phyloP scores from a whole-genome alignment of 2,113 vertebrate species.

The Bettongia penicillata region DNA sequence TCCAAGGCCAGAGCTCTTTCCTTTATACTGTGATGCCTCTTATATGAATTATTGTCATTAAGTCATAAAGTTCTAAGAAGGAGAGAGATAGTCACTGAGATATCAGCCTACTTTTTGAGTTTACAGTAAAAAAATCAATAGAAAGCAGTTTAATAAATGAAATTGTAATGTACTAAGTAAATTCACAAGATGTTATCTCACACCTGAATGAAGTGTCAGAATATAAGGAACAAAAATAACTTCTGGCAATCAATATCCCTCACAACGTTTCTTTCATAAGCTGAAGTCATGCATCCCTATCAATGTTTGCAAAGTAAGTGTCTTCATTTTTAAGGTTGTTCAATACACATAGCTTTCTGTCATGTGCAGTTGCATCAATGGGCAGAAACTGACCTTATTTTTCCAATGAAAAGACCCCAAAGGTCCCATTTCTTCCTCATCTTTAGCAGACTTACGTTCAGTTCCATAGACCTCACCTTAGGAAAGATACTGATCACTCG shows the following conservation, averaged over 20 bases:
- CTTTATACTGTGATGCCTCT: background rate
- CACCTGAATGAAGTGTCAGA: background rate
- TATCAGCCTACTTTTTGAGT: conserved; percentile 4
- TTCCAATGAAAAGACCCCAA: conserved; percentile 23
- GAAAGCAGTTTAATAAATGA: conserved; percentile 20
- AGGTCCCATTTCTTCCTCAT: conserved; percentile 24
- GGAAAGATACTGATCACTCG: background rate
- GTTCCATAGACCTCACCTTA: background rate
- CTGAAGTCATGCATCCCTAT: background rate
- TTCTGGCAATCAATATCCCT: background rate
- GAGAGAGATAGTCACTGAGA: background rate
- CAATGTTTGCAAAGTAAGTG: conserved; percentile 18
- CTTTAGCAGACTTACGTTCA: background rate
- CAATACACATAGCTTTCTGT: background rate
- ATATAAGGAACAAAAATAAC: conserved; percentile 4
- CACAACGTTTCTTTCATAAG: background rate
- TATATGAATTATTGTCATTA: background rate
- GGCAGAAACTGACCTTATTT: background rate
- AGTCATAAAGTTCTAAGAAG: background rate
- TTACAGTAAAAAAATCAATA: conserved; percentile 28
- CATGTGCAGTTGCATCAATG: background rate
- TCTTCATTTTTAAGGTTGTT: background rate
- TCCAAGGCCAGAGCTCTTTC: too few relatives aligned
- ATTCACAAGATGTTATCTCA: background rate
- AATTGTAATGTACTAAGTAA: background rate